Conservation (phyloP, 2,888 invertebrate genomes). For the Epinotia bilunana region DNA sequence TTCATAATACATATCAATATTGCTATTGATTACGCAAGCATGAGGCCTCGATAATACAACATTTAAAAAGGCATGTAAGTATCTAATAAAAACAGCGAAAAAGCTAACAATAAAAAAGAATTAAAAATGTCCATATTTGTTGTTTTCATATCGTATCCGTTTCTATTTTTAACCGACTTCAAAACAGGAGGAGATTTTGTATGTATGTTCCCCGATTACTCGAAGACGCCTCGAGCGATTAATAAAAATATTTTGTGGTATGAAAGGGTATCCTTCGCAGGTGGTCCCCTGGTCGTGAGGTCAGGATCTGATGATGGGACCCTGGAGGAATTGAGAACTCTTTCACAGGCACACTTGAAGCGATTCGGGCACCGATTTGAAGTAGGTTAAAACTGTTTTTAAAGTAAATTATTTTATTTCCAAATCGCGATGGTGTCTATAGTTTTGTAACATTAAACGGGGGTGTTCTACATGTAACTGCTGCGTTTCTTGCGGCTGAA, state of each 20-base stretch:
- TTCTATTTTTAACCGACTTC: background rate
- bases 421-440: background rate
- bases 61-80: background rate
- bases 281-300: too few relatives aligned
- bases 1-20: background rate
- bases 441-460: too few relatives aligned
- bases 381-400: too few relatives aligned
- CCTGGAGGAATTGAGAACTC: too few relatives aligned
- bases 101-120: background rate
- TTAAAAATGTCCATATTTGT: background rate
- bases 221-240: too few relatives aligned
- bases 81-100: background rate
- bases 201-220: too few relatives aligned
- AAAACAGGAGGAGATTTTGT: too few relatives aligned
- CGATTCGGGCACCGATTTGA: too few relatives aligned
- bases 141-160: background rate
- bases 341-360: too few relatives aligned
- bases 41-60: background rate
- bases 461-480: conserved; percentile 78
- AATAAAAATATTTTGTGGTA: too few relatives aligned
- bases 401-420: background rate
- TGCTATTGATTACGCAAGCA: background rate
- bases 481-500: conserved; percentile 84
- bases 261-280: too few relatives aligned
- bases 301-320: too few relatives aligned